Conservation (phyloP, 2,113 vertebrate species). For the Hypanus sabinus region DNA sequence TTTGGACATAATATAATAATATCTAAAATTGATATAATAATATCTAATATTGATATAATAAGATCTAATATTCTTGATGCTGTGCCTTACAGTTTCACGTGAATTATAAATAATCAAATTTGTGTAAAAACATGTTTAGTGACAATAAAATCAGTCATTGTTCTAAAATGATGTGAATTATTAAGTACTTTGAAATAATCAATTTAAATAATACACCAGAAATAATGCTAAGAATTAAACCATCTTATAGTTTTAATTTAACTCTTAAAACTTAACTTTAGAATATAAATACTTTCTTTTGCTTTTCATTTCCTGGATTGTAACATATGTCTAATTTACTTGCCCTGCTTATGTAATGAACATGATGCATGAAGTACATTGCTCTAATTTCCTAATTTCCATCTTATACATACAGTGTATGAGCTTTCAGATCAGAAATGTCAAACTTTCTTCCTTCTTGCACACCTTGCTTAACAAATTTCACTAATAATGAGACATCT, state of each 20-base stretch:
- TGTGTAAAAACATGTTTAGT: background rate
- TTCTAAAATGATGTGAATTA: background rate
- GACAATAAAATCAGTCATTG: background rate
- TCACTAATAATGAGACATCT: background rate
- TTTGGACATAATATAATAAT: too few relatives aligned
- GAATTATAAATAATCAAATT: background rate
- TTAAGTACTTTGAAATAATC: background rate
- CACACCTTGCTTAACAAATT: background rate
- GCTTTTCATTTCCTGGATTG: background rate
- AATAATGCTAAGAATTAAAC: too few relatives aligned
- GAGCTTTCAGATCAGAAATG: background rate
- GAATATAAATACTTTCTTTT: background rate
- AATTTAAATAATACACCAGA: background rate
- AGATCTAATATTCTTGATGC: background rate
- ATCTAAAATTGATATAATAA: too few relatives aligned
- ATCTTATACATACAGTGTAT: background rate
- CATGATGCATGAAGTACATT: background rate
- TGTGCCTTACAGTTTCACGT: background rate
- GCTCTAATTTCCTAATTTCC: background rate
- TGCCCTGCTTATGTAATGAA: background rate
- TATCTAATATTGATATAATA: too few relatives aligned
- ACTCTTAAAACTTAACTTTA: background rate
- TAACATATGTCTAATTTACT: background rate
- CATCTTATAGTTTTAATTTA: background rate
- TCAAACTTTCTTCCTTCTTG: background rate